Evolutionary conservation across 2,113 vertebrate species (phyloP).

Genomic region (Natator depressus): DNA sequence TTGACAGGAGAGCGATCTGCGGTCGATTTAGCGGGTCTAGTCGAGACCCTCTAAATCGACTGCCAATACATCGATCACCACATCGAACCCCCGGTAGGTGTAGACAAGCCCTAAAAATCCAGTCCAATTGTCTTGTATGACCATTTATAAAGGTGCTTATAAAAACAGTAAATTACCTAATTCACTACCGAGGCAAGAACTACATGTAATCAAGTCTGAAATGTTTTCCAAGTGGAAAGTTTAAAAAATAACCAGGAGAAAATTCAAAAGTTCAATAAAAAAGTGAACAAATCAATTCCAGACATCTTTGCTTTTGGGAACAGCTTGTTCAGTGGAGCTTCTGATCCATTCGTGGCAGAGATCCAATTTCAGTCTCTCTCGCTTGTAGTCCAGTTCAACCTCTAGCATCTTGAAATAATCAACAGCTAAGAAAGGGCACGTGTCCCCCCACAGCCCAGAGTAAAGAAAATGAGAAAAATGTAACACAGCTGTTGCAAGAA

Average conservation of each 20-base stretch:
- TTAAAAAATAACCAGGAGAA: not conserved
- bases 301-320: slow-evolving; percentile 18
- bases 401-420: slow-evolving; percentile 71
- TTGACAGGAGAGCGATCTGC: too few species aligned
- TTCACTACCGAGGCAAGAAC: not conserved
- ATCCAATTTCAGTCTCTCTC: not conserved
- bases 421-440: not conserved
- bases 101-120: not conserved
- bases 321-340: slow-evolving; percentile 10
- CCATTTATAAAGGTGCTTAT: not conserved
- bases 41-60: too few species aligned
- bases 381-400: not conserved
- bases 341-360: slow-evolving; percentile 6
- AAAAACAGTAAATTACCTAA: not conserved
- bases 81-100: too few species aligned
- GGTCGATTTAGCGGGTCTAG: too few species aligned
- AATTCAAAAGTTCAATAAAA: not conserved
- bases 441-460: not conserved
- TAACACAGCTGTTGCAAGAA: not conserved
- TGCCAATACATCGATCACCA: too few species aligned
- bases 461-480: slow-evolving; percentile 2
- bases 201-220: not conserved
- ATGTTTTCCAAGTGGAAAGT: not conserved
- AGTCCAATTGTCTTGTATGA: not conserved
- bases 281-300: not conserved